phyloP scores from a whole-genome alignment of 2,113 vertebrate species.

The Leuciscus idus region DNA sequence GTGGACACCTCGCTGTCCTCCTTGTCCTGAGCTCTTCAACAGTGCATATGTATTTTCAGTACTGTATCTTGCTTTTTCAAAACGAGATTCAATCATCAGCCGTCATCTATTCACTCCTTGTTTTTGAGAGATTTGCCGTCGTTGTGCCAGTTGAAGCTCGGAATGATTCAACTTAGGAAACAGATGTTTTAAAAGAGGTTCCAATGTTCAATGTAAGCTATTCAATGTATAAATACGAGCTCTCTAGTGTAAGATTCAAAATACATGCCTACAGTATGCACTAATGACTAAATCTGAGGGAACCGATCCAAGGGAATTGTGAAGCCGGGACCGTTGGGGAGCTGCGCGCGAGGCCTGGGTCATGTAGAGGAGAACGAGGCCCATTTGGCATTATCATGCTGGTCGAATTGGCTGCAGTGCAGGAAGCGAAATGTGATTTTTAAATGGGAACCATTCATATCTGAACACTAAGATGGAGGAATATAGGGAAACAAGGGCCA shows the following conservation, averaged over 20 bases:
- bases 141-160: constrained; percentile 37
- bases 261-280: constrained; percentile 47
- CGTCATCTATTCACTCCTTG: constrained; percentile 43
- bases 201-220: constrained; percentile 65
- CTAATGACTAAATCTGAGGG: constrained; percentile 26
- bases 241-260: constrained; percentile 16
- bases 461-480: constrained; percentile 3
- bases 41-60: constrained; percentile 70
- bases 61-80: constrained; percentile 68
- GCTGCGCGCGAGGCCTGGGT: background rate
- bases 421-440: constrained; percentile 62
- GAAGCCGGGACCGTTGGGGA: constrained; percentile 20
- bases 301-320: constrained; percentile 25
- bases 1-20: constrained; percentile 75
- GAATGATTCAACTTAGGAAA: constrained; percentile 59
- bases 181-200: constrained; percentile 64
- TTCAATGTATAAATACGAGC: constrained; percentile 61
- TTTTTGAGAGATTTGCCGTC: constrained; percentile 40
- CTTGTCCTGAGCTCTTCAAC: constrained; percentile 74
- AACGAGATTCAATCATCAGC: constrained; percentile 65
- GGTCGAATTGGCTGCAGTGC: constrained; percentile 56
- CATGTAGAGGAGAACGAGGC: constrained; percentile 45
- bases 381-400: constrained; percentile 38
- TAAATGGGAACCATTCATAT: constrained; percentile 42
- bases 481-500: background rate